Percentiles rank a stretch among this genome's conserved stretches.
Evolutionary conservation across 2,113 vertebrate genomes (phyloP).

Genomic region (Ceuthmochares aereus): DNA sequence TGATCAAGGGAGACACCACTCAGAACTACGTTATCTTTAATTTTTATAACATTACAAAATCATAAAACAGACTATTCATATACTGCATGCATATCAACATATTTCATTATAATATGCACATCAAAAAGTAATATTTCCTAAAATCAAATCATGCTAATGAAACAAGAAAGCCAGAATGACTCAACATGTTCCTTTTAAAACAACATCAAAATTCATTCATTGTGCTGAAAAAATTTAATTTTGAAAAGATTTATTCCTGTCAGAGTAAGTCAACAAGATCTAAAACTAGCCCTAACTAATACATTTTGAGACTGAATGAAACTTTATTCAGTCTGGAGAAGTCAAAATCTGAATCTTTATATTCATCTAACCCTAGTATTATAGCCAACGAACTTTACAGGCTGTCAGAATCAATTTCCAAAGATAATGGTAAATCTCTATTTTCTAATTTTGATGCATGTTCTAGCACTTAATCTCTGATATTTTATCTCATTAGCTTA

Average conservation of each 20-base stretch:
- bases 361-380: background rate
- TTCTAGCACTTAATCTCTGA: background rate
- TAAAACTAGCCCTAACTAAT: background rate
- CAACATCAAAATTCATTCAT: background rate
- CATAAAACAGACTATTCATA: constrained; percentile 33
- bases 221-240: background rate
- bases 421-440: background rate
- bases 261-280: background rate
- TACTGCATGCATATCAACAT: background rate
- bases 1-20: background rate
- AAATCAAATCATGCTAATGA: background rate
- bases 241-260: background rate
- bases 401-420: background rate
- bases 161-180: background rate
- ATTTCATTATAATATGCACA: background rate
- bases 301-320: background rate
- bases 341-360: background rate
- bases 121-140: background rate
- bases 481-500: background rate
- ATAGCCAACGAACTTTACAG: background rate
- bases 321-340: background rate
- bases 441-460: background rate
- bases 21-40: background rate
- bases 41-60: background rate
- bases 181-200: background rate